These are phyloP conservation scores for Odocoileus virginianus DNA, from an alignment of 2,113 vertebrate species.

Conservation along the genomic window DNA sequence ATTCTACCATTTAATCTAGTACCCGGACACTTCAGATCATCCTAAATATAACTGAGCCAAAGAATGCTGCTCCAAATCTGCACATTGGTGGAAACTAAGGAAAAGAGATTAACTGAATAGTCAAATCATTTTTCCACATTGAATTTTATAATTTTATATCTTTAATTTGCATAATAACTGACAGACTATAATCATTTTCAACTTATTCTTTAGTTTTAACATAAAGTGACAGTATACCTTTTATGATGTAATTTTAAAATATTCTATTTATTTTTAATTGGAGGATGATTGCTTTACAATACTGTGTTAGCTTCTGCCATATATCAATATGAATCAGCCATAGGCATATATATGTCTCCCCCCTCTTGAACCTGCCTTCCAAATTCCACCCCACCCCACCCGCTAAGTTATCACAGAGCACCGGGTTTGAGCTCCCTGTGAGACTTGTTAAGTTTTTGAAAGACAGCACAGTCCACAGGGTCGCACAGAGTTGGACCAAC, in stretches of 20 bases:
- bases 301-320: not conserved
- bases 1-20: not conserved
- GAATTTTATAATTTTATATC: not conserved
- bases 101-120: not conserved
- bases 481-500: not conserved
- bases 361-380: not conserved
- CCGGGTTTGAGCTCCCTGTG: not conserved
- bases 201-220: not conserved
- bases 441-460: not conserved
- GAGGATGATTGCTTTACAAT: not conserved
- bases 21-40: not conserved
- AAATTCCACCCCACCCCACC: not conserved
- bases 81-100: not conserved
- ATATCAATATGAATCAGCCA: not conserved
- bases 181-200: not conserved
- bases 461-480: not conserved
- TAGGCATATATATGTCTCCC: not conserved
- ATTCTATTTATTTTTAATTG: not conserved
- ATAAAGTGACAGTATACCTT: not conserved
- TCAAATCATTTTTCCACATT: not conserved
- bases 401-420: not conserved
- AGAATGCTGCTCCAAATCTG: not conserved
- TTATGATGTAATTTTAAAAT: not conserved
- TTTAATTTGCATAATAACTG: not conserved
- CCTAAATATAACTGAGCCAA: not conserved